Base-by-base conservation (phyloP, 2,113 vertebrate genomes). In the Myotis yumanensis region DNA sequence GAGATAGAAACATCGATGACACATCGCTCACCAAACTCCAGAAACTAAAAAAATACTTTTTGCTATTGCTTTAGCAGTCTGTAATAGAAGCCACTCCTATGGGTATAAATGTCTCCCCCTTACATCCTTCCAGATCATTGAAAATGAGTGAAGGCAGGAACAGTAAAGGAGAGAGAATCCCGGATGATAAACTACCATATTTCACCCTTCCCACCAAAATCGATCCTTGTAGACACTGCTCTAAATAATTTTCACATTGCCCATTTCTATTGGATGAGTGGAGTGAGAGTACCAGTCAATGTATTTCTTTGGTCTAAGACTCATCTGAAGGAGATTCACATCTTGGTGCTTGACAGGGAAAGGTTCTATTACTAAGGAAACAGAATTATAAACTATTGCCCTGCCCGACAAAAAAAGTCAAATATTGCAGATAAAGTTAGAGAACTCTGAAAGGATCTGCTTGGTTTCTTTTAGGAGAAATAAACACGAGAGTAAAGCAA, bases 311-410 rank as follows among this genome's bases (percentile, higher is more conserved):
- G 22, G 20, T 87, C 17, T 64, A 75, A 59, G 54, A 79, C 22
- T n/a, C 76, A 89, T 51, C 40, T 69, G 69, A 94, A 25, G 25
- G 79, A 73, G 77, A 71, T 95, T 84, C 40, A 62, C 5, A 84
- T 37, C 35, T 83, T 75, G 25, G 66, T 35, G 9, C 37, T 64
- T 80, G 22, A 81, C 8, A 86, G 32, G 20, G 30, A 76, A 77
- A 86, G 18, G 2, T 84, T 94, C 80, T 83, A 59, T 59, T 69
- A 85, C 11, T 73, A 86, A 93, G 20, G 48, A 87, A 92, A 91
- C 11, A 87, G 35, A 85, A 94, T 66, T 32, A 40, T 59, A 71
- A 81, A 57, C 28, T 37, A 72, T 40, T 9, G 7, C 28, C 48
- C 4, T 14, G 18, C 40, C 54, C 40, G 35, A 25, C 35, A 8